Evolutionary conservation across 2,888 invertebrate species (phyloP), one percentile per base, ranked within the genome.

Genomic region (Dascillus cervinus): DNA sequence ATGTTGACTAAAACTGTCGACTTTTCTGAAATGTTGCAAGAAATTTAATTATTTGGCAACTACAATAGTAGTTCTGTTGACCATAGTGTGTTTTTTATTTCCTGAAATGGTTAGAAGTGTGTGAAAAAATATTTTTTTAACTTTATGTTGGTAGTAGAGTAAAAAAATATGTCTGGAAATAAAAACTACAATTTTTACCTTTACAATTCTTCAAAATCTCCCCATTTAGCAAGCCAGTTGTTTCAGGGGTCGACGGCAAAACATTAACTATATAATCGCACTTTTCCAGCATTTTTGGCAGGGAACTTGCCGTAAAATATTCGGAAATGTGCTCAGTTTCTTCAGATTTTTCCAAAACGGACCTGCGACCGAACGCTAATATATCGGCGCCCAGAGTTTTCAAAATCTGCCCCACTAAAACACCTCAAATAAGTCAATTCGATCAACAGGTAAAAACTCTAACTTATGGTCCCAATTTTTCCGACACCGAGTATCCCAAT

Each of bases 211-310:
- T 44, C 17, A 76, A 55, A 9, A 67, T 43, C 23, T 65, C 57
- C 9, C 65, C 66, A 43, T 69, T 66, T 26, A 76, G 53, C 11
- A 76, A 49, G 13, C 69, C 67, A 20, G 30, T 52, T 1, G 73
- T 75, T 25, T 62, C 56, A 6, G 53, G 41, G 1, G 73, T 75
- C 14, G 60, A 62, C 3, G 76, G 77, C 35, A 77, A 50, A 9
- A 72, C 56, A 50, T 67, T 72, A 28, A 72, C 56, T 20, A 76
- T 42, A 47, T 75, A 75, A 56, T 76, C 73, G 50, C 70, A 70
- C 5, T 62, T 58, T 22, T 45, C 36, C 11, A 76, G 48, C 13
- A 71, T 49, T 25, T 60, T 48, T 2, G 48, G 37, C 28, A 72
- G 48, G 13, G 32, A 29, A 28, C 55, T 34, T 20, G 43, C 46